phyloP scores from a whole-genome alignment of 1,140 invertebrate species.

The Monochamus saltuarius region DNA sequence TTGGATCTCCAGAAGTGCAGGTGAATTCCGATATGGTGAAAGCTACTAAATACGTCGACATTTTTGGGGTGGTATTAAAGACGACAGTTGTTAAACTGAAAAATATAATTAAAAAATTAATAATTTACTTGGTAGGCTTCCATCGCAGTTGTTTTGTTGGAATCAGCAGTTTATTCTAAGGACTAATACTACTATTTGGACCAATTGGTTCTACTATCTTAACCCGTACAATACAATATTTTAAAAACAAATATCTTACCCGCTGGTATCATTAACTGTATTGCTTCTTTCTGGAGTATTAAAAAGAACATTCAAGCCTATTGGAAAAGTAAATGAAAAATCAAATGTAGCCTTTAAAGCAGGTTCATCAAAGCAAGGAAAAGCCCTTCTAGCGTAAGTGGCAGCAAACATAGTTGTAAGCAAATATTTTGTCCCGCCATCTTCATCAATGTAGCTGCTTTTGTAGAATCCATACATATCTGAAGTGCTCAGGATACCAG shows the following conservation, averaged over 20 bases:
- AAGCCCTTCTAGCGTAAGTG: conserved; percentile 74
- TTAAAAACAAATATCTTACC: too few relatives aligned
- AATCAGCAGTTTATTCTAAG: too few relatives aligned
- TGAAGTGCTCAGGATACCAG: conserved; percentile 19
- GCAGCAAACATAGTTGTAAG: conserved; percentile 80
- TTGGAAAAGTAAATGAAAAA: neutral
- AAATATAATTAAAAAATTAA: too few relatives aligned
- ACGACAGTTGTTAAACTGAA: conserved; percentile 55
- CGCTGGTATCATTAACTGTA: too few relatives aligned
- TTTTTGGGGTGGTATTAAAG: conserved; percentile 55
- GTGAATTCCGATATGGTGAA: conserved; percentile 57
- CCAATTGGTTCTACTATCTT: too few relatives aligned
- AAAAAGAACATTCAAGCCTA: neutral
- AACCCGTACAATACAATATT: too few relatives aligned
- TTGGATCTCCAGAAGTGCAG: conserved; percentile 47
- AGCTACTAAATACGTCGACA: conserved; percentile 79
- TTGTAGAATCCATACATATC: conserved; percentile 37
- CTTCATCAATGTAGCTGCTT: conserved; percentile 28
- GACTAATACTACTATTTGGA: too few relatives aligned
- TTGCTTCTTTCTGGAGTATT: neutral
- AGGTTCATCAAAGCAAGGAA: conserved; percentile 91
- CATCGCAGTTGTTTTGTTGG: too few relatives aligned
- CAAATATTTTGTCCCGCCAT: conserved; percentile 46
- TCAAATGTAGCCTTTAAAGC: conserved; percentile 74
- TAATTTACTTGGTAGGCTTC: too few relatives aligned